These are phyloP conservation scores for Panopea generosa DNA, from an alignment of 2,888 invertebrate species.

Conservation along the genomic window DNA sequence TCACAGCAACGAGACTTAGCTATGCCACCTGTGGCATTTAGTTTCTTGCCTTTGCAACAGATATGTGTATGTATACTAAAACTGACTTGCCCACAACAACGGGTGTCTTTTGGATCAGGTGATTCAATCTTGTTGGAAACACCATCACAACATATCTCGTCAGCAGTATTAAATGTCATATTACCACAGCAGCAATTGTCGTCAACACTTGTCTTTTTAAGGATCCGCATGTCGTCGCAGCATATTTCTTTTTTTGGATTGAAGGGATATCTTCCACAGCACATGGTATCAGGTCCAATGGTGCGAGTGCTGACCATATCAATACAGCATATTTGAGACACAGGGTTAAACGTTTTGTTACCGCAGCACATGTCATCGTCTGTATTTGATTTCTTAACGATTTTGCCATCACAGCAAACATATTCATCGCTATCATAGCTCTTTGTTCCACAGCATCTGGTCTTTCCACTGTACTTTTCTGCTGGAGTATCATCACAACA, in stretches of 20 bases:
- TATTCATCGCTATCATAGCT: constrained; percentile 32
- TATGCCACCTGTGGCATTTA: constrained; percentile 33
- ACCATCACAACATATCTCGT: constrained; percentile 49
- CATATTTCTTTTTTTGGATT: constrained; percentile 41
- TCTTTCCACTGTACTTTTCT: constrained; percentile 25
- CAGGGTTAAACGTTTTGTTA: constrained; percentile 41
- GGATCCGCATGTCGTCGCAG: constrained; percentile 47
- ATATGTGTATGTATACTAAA: constrained; percentile 36
- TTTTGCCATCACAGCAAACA: constrained; percentile 45
- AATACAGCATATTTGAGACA: constrained; percentile 44
- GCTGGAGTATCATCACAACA: constrained; percentile 43
- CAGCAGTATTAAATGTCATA: constrained; percentile 36
- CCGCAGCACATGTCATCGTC: constrained; percentile 51
- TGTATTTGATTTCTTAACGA: constrained; percentile 32
- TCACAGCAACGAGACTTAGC: constrained; percentile 45
- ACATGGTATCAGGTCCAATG: constrained; percentile 29
- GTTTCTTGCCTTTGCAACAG: constrained; percentile 38
- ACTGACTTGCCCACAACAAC: constrained; percentile 37
- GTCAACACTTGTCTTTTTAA: constrained; percentile 35
- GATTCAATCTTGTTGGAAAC: constrained; percentile 25
- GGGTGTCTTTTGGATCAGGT: constrained; percentile 28
- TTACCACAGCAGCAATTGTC: constrained; percentile 59
- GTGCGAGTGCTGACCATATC: constrained; percentile 24
- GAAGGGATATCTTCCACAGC: constrained; percentile 35
- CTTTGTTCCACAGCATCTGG: constrained; percentile 40